phyloP scores from a whole-genome alignment of 2,888 invertebrate species.

The Cheilosia impressa region DNA sequence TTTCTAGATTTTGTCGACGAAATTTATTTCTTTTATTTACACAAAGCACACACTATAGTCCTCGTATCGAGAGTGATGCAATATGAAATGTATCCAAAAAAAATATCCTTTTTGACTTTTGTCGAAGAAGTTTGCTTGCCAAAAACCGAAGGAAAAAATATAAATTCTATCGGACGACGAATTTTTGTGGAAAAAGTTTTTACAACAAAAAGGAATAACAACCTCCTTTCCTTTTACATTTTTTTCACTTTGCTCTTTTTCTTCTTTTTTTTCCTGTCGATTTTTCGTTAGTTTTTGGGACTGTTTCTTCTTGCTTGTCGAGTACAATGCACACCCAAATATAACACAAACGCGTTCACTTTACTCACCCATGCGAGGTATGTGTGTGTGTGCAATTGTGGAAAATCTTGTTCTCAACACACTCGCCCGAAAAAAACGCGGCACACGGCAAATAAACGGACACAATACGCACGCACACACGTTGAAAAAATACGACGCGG shows the following conservation, averaged over 20 bases:
- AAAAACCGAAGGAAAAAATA: conserved; percentile 4
- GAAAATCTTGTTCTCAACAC: conserved; percentile 69
- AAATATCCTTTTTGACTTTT: conserved; percentile 26
- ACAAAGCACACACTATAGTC: conserved; percentile 40
- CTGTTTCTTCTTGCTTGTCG: conserved; percentile 29
- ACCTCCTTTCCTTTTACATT: conserved; percentile 40
- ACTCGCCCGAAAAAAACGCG: conserved; percentile 23
- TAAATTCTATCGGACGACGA: conserved; percentile 6
- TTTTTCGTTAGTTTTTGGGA: conserved; percentile 29
- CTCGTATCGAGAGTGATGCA: conserved; percentile 51
- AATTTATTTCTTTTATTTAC: conserved; percentile 40
- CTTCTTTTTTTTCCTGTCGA: not conserved
- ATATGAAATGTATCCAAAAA: conserved; percentile 49
- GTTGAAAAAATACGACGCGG: conserved; percentile 1
- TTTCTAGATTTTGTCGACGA: not conserved
- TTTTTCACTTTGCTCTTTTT: conserved; percentile 17
- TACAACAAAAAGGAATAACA: conserved; percentile 35
- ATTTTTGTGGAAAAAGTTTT: conserved; percentile 3
- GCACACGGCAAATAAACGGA: conserved; percentile 38
- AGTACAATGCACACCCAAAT: conserved; percentile 73
- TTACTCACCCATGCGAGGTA: conserved; percentile 22
- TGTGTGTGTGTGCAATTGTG: conserved; percentile 26
- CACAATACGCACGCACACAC: conserved; percentile 18
- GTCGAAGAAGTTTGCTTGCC: conserved; percentile 18
- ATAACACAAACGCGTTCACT: conserved; percentile 49